Evolutionary conservation across 2,797 vertebrate genomes (phyloP).

Genomic region (Siniperca obscura): DNA sequence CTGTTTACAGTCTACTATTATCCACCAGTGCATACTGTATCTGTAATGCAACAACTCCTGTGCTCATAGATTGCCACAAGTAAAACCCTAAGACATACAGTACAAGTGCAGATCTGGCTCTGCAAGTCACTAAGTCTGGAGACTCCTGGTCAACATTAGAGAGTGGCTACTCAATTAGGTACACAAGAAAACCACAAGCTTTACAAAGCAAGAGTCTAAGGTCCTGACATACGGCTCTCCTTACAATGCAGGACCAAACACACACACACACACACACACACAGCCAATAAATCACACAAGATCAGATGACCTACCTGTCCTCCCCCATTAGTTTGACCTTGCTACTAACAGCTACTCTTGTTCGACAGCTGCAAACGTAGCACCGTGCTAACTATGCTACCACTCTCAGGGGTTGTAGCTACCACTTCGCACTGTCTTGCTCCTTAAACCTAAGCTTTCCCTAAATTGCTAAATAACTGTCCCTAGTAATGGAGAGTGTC

Average conservation of each 20-base stretch:
- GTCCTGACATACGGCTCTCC: conserved; percentile 58
- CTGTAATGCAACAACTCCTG: neutral
- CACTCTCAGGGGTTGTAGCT: conserved; percentile 23
- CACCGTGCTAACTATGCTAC: conserved; percentile 9
- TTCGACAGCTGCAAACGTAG: conserved; percentile 27
- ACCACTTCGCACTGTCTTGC: conserved; percentile 16
- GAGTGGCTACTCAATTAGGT: conserved; percentile 58
- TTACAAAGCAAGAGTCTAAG: conserved; percentile 51
- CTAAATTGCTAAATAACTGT: conserved; percentile 35
- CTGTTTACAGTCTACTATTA: neutral
- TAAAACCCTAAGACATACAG: neutral
- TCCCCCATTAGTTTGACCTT: conserved; percentile 58
- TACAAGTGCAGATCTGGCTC: neutral
- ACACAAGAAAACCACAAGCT: conserved; percentile 64
- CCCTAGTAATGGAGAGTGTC: conserved; percentile 29
- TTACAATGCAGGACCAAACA: conserved; percentile 67
- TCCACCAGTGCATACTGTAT: neutral
- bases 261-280: conserved; percentile 44
- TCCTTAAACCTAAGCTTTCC: conserved; percentile 33
- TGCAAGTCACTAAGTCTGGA: conserved; percentile 42
- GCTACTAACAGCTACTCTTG: conserved; percentile 36
- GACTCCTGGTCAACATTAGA: conserved; percentile 45
- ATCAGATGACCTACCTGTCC: conserved; percentile 82
- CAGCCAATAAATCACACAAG: conserved; percentile 72
- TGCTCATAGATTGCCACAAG: neutral